Conservation (phyloP, 2,797 vertebrate species). For the Gobionotothen gibberifrons region DNA sequence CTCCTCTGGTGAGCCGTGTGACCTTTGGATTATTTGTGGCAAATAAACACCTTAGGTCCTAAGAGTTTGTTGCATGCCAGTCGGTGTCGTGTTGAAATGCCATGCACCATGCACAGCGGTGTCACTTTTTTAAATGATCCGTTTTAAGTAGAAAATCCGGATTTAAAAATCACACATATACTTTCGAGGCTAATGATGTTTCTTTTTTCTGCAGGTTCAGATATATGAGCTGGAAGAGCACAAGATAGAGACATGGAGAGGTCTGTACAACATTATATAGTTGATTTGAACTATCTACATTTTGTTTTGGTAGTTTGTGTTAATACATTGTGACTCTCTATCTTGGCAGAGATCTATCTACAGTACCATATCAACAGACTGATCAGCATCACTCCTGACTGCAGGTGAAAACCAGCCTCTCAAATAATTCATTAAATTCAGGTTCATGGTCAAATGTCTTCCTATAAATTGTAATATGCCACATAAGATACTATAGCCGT, state of each 20-base stretch:
- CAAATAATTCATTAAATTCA: background rate
- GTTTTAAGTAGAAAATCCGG: background rate
- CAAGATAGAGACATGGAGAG: conserved; percentile 98
- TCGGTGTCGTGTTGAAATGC: too few relatives aligned
- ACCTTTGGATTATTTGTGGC: background rate
- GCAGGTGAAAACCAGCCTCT: conserved; percentile 85
- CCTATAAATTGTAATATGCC: background rate
- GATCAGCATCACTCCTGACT: conserved; percentile 97
- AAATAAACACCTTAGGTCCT: background rate
- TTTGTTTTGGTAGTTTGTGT: background rate
- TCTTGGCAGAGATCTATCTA: conserved; percentile 91
- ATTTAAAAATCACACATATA: background rate
- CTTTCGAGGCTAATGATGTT: background rate
- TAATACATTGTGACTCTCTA: background rate
- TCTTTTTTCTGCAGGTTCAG: conserved; percentile 89
- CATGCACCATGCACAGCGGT: background rate
- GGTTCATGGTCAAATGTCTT: background rate
- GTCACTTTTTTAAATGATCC: background rate
- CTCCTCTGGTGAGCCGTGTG: conserved; percentile 89
- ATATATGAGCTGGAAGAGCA: conserved; percentile 97
- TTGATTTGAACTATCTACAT: background rate
- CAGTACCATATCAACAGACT: conserved; percentile 93
- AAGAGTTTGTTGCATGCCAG: background rate
- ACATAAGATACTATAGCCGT: background rate
- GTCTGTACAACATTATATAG: conserved; percentile 70